Evolutionary conservation across 2,888 invertebrate species (phyloP).

Genomic region (Coenonympha arcania): DNA sequence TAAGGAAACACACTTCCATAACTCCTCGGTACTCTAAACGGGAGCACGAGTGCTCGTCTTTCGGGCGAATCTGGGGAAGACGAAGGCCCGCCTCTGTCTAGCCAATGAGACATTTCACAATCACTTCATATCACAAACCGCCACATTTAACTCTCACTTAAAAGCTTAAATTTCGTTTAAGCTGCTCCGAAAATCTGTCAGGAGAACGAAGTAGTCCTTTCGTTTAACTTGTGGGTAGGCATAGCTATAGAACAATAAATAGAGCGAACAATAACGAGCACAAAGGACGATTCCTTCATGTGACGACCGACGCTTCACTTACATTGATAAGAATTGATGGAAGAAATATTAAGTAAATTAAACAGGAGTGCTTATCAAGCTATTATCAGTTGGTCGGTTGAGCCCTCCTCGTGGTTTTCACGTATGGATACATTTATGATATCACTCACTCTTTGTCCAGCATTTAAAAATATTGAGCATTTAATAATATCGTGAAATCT

Average conservation of each 20-base stretch:
- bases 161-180: not conserved
- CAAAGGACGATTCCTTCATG: slow-evolving; percentile 18
- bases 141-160: not conserved
- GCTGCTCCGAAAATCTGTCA: not conserved
- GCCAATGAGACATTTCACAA: slow-evolving; percentile 40
- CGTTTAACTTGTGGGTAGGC: slow-evolving; percentile 14
- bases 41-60: slow-evolving; percentile 56
- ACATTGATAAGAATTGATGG: slow-evolving; percentile 59
- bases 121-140: slow-evolving; percentile 14
- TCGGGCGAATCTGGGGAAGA: slow-evolving; percentile 42
- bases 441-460: no score
- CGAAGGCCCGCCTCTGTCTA: slow-evolving; percentile 43
- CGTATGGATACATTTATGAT: slow-evolving; percentile 3
- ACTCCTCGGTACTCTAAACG: slow-evolving; percentile 65
- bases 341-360: slow-evolving; percentile 42
- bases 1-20: slow-evolving; percentile 78
- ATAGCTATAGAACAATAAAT: slow-evolving; percentile 11
- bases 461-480: no score
- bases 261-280: not conserved
- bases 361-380: slow-evolving; percentile 54
- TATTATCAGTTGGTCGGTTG: slow-evolving; percentile 62
- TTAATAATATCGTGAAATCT: no score
- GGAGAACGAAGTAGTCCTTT: not conserved
- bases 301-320: slow-evolving; percentile 33
- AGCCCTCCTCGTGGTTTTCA: slow-evolving; percentile 34